phyloP scores from a whole-genome alignment of 2,797 vertebrate genomes.

The Sebastes cheni region DNA sequence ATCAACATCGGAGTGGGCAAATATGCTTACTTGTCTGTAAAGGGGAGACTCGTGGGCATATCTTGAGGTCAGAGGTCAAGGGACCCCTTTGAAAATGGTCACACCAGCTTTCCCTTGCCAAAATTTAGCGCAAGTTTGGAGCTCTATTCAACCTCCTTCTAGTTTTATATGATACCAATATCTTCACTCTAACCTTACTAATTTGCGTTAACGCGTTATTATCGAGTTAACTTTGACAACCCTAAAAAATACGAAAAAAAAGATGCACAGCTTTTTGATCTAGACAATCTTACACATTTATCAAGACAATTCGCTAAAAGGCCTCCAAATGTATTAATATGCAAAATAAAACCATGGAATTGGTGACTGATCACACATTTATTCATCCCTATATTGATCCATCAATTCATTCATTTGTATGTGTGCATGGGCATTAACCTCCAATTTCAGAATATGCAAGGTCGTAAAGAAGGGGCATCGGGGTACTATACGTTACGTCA shows the following conservation, averaged over 20 bases:
- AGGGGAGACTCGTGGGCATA: too few relatives aligned
- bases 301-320: neutral
- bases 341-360: constrained; percentile 8
- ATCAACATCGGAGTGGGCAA: neutral
- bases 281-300: neutral
- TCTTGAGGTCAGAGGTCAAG: too few relatives aligned
- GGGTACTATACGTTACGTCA: constrained; percentile 57
- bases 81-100: too few relatives aligned
- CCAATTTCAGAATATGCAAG: constrained; percentile 35
- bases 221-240: neutral
- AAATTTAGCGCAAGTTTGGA: too few relatives aligned
- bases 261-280: neutral
- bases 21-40: neutral
- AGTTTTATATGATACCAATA: too few relatives aligned
- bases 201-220: neutral
- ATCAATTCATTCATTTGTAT: constrained; percentile 10
- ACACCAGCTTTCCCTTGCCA: too few relatives aligned
- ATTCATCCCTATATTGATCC: constrained; percentile 20
- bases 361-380: neutral
- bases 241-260: neutral
- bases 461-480: constrained; percentile 18
- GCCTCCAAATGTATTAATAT: neutral
- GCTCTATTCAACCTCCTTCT: too few relatives aligned
- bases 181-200: too few relatives aligned
- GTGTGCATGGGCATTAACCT: constrained; percentile 24